Percentiles rank a stretch among this genome's conserved stretches.
phyloP scores from a whole-genome alignment of 2,797 vertebrate species.

The Coregonus suidteri region DNA sequence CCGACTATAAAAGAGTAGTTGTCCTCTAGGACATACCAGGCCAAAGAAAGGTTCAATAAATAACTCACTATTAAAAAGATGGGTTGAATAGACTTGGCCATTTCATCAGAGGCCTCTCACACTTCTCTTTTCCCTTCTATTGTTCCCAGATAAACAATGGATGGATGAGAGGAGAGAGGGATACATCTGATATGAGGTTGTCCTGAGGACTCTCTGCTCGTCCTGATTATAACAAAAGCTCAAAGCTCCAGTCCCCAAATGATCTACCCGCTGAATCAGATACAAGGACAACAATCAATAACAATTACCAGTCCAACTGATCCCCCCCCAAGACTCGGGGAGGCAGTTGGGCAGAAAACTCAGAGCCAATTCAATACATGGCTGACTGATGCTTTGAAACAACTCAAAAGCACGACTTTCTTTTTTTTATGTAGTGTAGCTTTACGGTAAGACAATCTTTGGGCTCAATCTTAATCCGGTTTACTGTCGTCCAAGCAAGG shows the following conservation, averaged over 20 bases:
- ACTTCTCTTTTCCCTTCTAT: slow-evolving; percentile 23
- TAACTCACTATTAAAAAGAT: slow-evolving; percentile 36
- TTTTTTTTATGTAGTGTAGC: slow-evolving; percentile 17
- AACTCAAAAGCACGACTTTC: not conserved
- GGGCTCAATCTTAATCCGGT: slow-evolving; percentile 18
- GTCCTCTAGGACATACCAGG: slow-evolving; percentile 21
- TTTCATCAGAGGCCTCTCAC: slow-evolving; percentile 56
- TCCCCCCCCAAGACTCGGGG: slow-evolving; percentile 16
- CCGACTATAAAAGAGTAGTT: not conserved
- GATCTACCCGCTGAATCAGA: slow-evolving; percentile 50
- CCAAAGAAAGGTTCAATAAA: slow-evolving; percentile 43
- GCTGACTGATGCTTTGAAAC: slow-evolving; percentile 12
- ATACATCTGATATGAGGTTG: slow-evolving; percentile 52
- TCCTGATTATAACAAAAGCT: slow-evolving; percentile 45
- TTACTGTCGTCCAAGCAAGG: slow-evolving; percentile 26
- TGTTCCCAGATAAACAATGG: slow-evolving; percentile 53
- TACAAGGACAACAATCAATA: slow-evolving; percentile 52
- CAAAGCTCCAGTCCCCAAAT: slow-evolving; percentile 37
- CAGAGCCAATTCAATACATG: slow-evolving; percentile 37
- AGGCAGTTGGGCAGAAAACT: slow-evolving; percentile 26
- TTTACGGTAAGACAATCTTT: slow-evolving; percentile 13
- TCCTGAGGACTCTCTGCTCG: slow-evolving; percentile 42
- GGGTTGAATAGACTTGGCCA: slow-evolving; percentile 20
- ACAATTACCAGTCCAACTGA: slow-evolving; percentile 59
- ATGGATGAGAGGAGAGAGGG: slow-evolving; percentile 4